A percentile compares a stretch with the other conserved stretches of the same genome.
These are phyloP conservation scores for Drosophila percnosoma DNA, from an alignment of 2,888 invertebrate genomes.

Conservation along the genomic window DNA sequence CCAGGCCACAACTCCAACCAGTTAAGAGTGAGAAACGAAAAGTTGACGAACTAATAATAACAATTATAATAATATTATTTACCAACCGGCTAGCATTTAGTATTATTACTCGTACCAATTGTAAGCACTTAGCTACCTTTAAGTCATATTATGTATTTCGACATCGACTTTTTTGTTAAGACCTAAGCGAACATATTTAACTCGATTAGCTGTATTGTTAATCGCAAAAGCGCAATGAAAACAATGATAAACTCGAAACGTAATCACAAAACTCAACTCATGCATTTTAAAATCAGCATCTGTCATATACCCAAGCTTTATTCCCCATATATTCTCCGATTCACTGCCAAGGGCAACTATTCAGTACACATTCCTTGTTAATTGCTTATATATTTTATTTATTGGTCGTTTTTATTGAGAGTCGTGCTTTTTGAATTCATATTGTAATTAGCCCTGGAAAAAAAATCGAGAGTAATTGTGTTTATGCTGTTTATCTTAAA, in stretches of 20 bases:
- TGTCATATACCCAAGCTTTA: background rate
- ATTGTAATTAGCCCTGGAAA: background rate
- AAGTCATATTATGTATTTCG: constrained; percentile 53
- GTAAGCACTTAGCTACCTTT: constrained; percentile 54
- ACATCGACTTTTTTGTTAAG: constrained; percentile 45
- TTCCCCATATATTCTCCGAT: background rate
- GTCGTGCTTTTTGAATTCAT: background rate
- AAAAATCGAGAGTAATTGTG: background rate
- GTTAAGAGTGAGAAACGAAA: constrained; percentile 48
- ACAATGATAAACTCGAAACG: constrained; percentile 20
- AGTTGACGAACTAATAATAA: constrained; percentile 19
- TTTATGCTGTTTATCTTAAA: background rate
- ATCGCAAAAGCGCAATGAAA: constrained; percentile 15
- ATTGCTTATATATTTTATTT: background rate
- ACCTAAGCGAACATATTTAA: constrained; percentile 43
- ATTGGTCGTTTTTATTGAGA: background rate
- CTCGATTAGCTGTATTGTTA: constrained; percentile 24
- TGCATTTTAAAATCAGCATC: constrained; percentile 28
- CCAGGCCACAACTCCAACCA: constrained; percentile 25
- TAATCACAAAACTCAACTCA: constrained; percentile 21
- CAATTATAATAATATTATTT: constrained; percentile 9
- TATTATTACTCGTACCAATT: constrained; percentile 49
- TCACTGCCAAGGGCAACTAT: background rate
- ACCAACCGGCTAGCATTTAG: constrained; percentile 52
- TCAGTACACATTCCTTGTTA: background rate